A percentile compares a stretch with the other conserved stretches of the same genome.
These are phyloP conservation scores for Micromys minutus DNA, from an alignment of 2,113 vertebrate species.

Conservation along the genomic window DNA sequence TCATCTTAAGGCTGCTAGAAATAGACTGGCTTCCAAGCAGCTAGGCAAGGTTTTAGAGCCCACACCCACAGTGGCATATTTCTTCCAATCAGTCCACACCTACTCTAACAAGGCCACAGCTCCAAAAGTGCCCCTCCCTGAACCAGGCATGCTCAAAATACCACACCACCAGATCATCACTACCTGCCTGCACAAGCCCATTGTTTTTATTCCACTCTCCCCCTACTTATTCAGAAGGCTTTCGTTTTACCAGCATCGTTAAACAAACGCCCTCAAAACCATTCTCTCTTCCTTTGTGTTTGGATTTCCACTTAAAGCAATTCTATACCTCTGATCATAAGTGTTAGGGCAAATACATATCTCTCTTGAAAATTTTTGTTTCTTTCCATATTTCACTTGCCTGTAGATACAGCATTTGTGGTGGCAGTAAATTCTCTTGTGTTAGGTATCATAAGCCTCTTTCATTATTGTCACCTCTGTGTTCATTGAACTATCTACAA, in stretches of 20 bases:
- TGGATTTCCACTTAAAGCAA: not conserved
- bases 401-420: too few relatives aligned
- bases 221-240: not conserved
- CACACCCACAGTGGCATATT: too few relatives aligned
- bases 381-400: not conserved
- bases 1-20: too few relatives aligned
- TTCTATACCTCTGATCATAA: not conserved
- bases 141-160: too few relatives aligned
- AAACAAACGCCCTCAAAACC: not conserved
- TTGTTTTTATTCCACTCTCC: not conserved
- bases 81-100: too few relatives aligned
- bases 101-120: too few relatives aligned
- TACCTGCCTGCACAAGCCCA: not conserved
- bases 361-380: not conserved
- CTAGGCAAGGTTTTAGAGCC: too few relatives aligned
- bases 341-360: fast-evolving
- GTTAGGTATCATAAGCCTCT: not conserved
- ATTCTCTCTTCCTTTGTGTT: not conserved
- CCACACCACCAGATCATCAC: not conserved
- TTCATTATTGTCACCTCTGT: not conserved
- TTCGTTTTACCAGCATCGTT: not conserved
- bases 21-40: too few relatives aligned
- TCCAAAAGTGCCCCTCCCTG: too few relatives aligned
- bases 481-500: not conserved
- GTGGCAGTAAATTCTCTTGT: not conserved